Evolutionary conservation across 1,140 invertebrate species (phyloP), one percentile per base, ranked within the genome.

Genomic region (Hestina assimilis): DNA sequence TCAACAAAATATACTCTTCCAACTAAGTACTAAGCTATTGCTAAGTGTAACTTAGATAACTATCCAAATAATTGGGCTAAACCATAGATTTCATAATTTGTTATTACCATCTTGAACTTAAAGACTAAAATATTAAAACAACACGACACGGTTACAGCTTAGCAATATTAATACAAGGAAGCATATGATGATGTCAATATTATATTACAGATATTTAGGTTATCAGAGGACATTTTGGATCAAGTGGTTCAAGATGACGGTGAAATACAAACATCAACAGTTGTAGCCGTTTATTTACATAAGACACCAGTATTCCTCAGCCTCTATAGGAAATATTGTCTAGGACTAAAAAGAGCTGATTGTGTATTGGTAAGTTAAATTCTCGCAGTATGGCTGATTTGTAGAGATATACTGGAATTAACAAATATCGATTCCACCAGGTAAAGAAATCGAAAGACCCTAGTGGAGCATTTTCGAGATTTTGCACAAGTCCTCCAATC

Each of bases 181-280:
- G 17, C 17, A 19, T 0, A 19, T 17, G 5, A 20, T 26, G 7
- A 41, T 41, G 21, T 1, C 20, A 41, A 20, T 23, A 41, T 20
- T 48, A 33, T 38, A n/a, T 63, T 72, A 0, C 78, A 93, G 90
- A 89, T 96, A 31, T 83, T 95, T 43, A 91, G 93, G 70, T 89
- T 95, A 51, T 94, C 94, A 1, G 94, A 95, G 80, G 95, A 96
- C 59, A 93, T 95, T 15, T 80, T 95, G 19, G 94, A 96, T 66
- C 92, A 93, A 75, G 87, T 94, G 33, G 90, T 94, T 47, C 91
- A 92, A 63, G 91, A 95, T 57, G 94, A 95, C 21, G 92, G 92
- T 24, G 93, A 93, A 75, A 90, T 91, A 40, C 91, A 93, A 64
- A 90, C 92, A 28, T 91, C 91, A 56, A 91, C 91, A 15, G 89